Base-by-base conservation (phyloP, 37 sponge, comb jelly and placozoan species). In the Petrosia ficiformis region DNA sequence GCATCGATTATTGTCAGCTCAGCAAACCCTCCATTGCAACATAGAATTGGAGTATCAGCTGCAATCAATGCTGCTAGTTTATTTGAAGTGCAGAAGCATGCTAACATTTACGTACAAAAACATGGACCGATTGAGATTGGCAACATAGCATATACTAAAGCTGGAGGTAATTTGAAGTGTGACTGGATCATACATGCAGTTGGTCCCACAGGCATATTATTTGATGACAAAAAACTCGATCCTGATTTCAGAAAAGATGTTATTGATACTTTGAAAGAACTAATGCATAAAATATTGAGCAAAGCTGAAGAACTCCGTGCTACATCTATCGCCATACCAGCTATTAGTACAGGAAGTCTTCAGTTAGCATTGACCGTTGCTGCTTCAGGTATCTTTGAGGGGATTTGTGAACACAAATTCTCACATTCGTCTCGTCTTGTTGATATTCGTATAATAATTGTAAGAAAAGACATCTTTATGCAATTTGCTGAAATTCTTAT, bases 1-100 rank as follows among this genome's bases (percentile, higher is more conserved):
- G 86, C 79, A 14, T 76, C 70, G 35, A 71, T 77, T 2, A 91
- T 91, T 43, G 92, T 91, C 29, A 91, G 82, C 69, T 83, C 92
- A 39, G 92, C 92, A 1, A 86, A 86, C 69, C 56, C 36, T 4
- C 22, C 33, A 19, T 75, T 91, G 3, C 5, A 35, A n/a, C 92
- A 85, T 36, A 70, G 42, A n/a, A 79, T 79, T 31, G 92, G 92
- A 22, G 83, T 91, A 16, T 86, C 92, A 19, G 65, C 16, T 37
- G 92, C 92, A 22, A 82, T 91, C 22, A 54, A 78, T 68, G 40
- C 31, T 35, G 87, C 86, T 21, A 81, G 90, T 57, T 22, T 65
- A 25, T 57, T 59, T 44, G 70, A 41, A 30, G 75, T 90, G 37
- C 82, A 84, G 73, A 72, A 39, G 39, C 44, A 72, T 3, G 76